Percentiles rank a stretch among this genome's conserved stretches.
Conservation (phyloP, 2,797 vertebrate genomes). For the Scleropages formosus region DNA sequence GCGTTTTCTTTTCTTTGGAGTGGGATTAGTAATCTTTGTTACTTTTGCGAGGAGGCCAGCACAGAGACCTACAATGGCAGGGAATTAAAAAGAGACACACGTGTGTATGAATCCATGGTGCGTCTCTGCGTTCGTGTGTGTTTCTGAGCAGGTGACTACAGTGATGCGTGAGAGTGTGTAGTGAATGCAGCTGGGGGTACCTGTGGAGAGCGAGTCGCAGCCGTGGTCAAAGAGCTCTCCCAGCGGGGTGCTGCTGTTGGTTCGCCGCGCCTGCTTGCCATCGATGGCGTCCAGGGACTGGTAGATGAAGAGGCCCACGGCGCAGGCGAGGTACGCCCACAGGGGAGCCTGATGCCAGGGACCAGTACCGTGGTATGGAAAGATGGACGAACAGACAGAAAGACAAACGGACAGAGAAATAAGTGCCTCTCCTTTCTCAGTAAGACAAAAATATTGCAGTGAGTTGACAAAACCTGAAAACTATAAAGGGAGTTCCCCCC, state of each 20-base stretch:
- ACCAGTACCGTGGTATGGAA: neutral
- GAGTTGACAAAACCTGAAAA: no score
- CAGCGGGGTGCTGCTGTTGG: slow-evolving; percentile 92
- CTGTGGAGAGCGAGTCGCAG: slow-evolving; percentile 96
- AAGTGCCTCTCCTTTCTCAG: no score
- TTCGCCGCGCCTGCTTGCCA: slow-evolving; percentile 95
- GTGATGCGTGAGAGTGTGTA: neutral
- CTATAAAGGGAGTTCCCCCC: no score
- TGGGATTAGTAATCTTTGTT: no score
- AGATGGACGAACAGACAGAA: no score
- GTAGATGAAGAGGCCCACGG: slow-evolving; percentile 92
- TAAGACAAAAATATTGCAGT: no score
- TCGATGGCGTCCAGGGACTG: slow-evolving; percentile 97
- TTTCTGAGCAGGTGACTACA: neutral
- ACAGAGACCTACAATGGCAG: no score
- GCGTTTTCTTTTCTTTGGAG: no score
- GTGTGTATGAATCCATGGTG: no score
- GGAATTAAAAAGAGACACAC: neutral
- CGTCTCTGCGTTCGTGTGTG: no score
- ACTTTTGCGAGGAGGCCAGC: no score
- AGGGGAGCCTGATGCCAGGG: slow-evolving; percentile 77
- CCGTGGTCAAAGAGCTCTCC: slow-evolving; percentile 98
- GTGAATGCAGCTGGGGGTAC: slow-evolving; percentile 55
- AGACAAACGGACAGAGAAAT: no score
- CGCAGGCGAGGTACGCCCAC: slow-evolving; percentile 93